Percentiles rank a stretch among this genome's conserved stretches.
Conservation (phyloP, 2,888 invertebrate species). For the Mystacides longicornis region DNA sequence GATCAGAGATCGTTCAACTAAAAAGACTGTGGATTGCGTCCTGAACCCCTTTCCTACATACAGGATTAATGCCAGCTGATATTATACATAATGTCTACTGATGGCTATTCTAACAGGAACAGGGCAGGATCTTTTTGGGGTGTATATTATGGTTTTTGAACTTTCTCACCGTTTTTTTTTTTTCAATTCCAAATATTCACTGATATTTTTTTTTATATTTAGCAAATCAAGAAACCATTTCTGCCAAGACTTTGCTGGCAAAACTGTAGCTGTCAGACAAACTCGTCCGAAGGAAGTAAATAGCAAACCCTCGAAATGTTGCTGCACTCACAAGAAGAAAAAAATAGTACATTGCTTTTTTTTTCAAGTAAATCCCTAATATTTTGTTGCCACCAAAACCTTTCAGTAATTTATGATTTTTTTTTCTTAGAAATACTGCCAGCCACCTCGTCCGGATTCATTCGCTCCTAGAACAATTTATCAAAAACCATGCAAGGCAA, state of each 20-base stretch:
- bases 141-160: too few relatives aligned
- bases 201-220: too few relatives aligned
- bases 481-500: conserved; percentile 34
- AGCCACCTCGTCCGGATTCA: conserved; percentile 18
- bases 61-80: too few relatives aligned
- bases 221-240: conserved; percentile 7
- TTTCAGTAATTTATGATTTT: too few relatives aligned
- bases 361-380: not conserved
- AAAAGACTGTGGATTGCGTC: too few relatives aligned
- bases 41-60: too few relatives aligned
- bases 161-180: too few relatives aligned
- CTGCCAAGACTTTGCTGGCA: conserved; percentile 12
- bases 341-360: conserved; percentile 9
- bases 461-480: conserved; percentile 17
- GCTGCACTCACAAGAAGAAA: conserved; percentile 12
- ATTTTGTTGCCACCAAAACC: not conserved
- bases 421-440: conserved; percentile 20
- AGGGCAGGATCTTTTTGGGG: too few relatives aligned
- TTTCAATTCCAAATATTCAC: too few relatives aligned
- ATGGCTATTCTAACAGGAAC: too few relatives aligned
- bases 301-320: conserved; percentile 10
- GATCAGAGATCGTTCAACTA: too few relatives aligned
- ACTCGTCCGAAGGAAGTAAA: not conserved
- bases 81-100: too few relatives aligned
- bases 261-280: conserved; percentile 8